phyloP scores from a whole-genome alignment of 1,140 invertebrate species.

The Drosophila virilis region DNA sequence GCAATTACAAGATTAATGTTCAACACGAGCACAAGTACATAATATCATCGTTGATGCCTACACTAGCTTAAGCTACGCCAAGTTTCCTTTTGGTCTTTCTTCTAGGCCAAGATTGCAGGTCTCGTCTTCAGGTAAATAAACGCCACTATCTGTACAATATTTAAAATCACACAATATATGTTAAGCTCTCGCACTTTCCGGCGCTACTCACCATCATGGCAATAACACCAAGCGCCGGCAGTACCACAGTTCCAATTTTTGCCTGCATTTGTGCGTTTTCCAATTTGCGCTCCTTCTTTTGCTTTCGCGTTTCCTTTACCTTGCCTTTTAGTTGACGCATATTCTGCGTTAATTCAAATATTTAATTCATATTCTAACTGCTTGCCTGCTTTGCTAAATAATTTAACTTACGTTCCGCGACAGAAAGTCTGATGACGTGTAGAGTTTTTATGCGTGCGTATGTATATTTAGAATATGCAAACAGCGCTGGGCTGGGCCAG shows the following conservation, averaged over 20 bases:
- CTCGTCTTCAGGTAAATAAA: slow-evolving; percentile 79
- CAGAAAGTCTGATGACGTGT: slow-evolving; percentile 52
- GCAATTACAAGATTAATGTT: background rate
- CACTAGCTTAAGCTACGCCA: slow-evolving; percentile 12
- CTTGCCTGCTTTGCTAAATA: background rate
- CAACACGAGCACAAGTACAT: background rate
- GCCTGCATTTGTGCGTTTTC: slow-evolving; percentile 72
- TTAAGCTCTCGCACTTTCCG: no score
- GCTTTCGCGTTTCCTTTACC: slow-evolving; percentile 80
- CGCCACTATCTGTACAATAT: slow-evolving; percentile 47
- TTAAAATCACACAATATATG: background rate
- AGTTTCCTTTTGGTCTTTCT: background rate
- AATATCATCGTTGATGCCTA: slow-evolving; percentile 18
- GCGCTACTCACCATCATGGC: slow-evolving; percentile 39
- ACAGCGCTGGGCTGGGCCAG: background rate
- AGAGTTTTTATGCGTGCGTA: slow-evolving; percentile 23
- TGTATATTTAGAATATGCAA: slow-evolving; percentile 33
- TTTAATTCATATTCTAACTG: background rate
- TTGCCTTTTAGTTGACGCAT: slow-evolving; percentile 82
- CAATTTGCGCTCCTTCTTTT: slow-evolving; percentile 79
- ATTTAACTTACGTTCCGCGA: slow-evolving; percentile 17
- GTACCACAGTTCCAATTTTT: slow-evolving; percentile 74
- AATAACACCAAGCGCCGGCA: slow-evolving; percentile 69
- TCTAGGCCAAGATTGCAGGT: slow-evolving; percentile 57
- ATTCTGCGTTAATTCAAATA: slow-evolving; percentile 20